A percentile compares a stretch with the other conserved stretches of the same genome.
Conservation (phyloP, 1,140 invertebrate genomes). For the Coelopa frigida region DNA sequence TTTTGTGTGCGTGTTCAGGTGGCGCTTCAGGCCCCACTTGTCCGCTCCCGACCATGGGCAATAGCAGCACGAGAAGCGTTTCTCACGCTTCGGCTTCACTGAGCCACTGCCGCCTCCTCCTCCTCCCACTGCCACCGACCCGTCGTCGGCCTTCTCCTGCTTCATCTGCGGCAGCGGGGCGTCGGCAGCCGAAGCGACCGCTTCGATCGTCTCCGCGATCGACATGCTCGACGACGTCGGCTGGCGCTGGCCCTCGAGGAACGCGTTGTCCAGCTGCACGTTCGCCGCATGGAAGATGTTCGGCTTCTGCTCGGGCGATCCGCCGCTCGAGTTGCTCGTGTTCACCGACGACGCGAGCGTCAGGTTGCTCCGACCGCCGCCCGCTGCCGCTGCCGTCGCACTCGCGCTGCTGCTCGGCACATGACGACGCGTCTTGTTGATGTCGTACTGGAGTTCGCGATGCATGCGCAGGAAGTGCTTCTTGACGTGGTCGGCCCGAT, state of each 20-base stretch:
- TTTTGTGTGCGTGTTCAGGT: constrained; percentile 86
- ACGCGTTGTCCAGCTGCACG: constrained; percentile 39
- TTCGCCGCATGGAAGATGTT: constrained; percentile 21
- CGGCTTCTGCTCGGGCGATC: constrained; percentile 14
- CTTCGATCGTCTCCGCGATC: constrained; percentile 42
- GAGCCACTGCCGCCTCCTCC: constrained; percentile 16
- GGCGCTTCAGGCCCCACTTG: constrained; percentile 86
- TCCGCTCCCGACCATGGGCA: constrained; percentile 88
- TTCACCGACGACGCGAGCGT: constrained; percentile 23
- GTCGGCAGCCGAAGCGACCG: constrained; percentile 37
- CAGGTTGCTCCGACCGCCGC: constrained; percentile 38
- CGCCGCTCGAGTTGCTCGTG: background rate
- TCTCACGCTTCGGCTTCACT: constrained; percentile 49
- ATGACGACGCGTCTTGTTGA: constrained; percentile 61
- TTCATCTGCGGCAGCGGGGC: constrained; percentile 38
- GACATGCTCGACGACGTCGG: constrained; percentile 40
- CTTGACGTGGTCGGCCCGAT: constrained; percentile 89
- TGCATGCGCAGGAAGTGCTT: constrained; percentile 90
- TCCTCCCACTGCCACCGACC: constrained; percentile 17
- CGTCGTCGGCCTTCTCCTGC: constrained; percentile 42
- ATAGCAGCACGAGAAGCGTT: constrained; percentile 73
- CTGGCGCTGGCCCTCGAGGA: constrained; percentile 39
- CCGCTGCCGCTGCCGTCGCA: constrained; percentile 14
- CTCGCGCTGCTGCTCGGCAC: constrained; percentile 19
- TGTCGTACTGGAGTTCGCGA: constrained; percentile 73